These are phyloP conservation scores for Diaperis boleti DNA, from an alignment of 2,888 invertebrate genomes.

Conservation along the genomic window DNA sequence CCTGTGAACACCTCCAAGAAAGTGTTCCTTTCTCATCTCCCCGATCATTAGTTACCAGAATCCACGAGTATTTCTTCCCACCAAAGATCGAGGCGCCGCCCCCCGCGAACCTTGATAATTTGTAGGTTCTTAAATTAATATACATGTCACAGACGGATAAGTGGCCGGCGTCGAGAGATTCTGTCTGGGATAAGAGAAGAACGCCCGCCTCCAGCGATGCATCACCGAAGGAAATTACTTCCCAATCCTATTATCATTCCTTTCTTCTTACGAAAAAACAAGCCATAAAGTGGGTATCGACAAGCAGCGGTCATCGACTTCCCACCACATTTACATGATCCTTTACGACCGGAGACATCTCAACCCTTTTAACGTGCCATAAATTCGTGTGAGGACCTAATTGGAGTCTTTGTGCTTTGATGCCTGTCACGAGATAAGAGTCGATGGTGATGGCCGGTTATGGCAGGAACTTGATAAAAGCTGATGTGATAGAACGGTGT, in stretches of 20 bases:
- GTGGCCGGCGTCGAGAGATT: constrained; percentile 37
- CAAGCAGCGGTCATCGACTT: constrained; percentile 38
- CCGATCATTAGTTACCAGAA: constrained; percentile 22
- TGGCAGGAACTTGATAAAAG: background rate
- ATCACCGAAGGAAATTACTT: constrained; percentile 43
- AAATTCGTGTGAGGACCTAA: constrained; percentile 29
- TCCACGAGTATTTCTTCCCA: constrained; percentile 13
- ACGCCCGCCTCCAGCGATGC: constrained; percentile 30
- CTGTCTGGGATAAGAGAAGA: constrained; percentile 32
- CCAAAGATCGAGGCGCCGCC: background rate
- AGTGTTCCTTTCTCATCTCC: constrained; percentile 9
- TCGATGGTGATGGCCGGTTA: too few relatives aligned
- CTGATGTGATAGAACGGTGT: background rate
- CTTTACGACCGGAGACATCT: constrained; percentile 35
- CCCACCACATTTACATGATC: constrained; percentile 26
- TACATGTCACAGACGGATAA: constrained; percentile 40
- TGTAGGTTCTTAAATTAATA: constrained; percentile 36
- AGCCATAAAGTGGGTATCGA: constrained; percentile 42
- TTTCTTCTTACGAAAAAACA: constrained; percentile 39
- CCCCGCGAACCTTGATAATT: constrained; percentile 16
- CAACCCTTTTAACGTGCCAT: constrained; percentile 45
- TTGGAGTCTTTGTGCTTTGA: constrained; percentile 8
- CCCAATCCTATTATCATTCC: constrained; percentile 46
- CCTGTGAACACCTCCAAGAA: too few relatives aligned
- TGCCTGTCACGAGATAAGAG: too few relatives aligned